phyloP scores from a whole-genome alignment of 2,888 invertebrate genomes.

The Ernsta delagoae region DNA sequence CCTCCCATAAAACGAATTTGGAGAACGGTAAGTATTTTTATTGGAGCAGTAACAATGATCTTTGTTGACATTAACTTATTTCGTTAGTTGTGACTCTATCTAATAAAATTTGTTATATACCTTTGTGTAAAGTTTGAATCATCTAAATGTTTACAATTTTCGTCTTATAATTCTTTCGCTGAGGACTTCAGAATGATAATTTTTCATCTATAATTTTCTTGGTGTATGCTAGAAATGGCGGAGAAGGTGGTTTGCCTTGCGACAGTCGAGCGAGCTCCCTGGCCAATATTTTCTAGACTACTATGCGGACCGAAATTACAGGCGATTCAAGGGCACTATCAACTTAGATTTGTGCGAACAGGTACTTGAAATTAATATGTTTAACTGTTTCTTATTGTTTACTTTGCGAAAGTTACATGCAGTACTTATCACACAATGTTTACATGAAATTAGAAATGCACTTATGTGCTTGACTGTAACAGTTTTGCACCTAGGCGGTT shows the following conservation, averaged over 20 bases:
- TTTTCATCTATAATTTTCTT: conserved; percentile 18
- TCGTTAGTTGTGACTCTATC: conserved; percentile 6
- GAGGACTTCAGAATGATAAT: not conserved
- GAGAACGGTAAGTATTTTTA: conserved; percentile 92
- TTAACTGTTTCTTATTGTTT: not conserved
- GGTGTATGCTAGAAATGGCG: conserved; percentile 92
- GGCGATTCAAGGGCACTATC: conserved; percentile 94
- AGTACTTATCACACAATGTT: conserved; percentile 9
- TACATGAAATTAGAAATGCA: conserved; percentile 1
- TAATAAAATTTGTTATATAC: conserved; percentile 8
- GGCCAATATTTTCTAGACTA: conserved; percentile 97
- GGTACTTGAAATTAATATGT: conserved; percentile 74
- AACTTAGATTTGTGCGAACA: conserved; percentile 98
- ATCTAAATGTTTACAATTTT: not conserved
- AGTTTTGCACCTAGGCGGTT: not conserved
- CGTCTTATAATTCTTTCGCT: not conserved
- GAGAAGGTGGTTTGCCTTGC: conserved; percentile 96
- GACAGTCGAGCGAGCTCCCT: conserved; percentile 95
- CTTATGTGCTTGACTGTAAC: conserved; percentile 2
- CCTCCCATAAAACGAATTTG: conserved; percentile 96
- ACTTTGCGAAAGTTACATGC: conserved; percentile 13
- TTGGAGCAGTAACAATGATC: conserved; percentile 43
- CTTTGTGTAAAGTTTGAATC: not conserved
- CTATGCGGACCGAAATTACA: conserved; percentile 94
- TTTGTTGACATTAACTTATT: conserved; percentile 62